Conservation (phyloP, 2,797 vertebrate genomes). For the Yasuhikotakia modesta region DNA sequence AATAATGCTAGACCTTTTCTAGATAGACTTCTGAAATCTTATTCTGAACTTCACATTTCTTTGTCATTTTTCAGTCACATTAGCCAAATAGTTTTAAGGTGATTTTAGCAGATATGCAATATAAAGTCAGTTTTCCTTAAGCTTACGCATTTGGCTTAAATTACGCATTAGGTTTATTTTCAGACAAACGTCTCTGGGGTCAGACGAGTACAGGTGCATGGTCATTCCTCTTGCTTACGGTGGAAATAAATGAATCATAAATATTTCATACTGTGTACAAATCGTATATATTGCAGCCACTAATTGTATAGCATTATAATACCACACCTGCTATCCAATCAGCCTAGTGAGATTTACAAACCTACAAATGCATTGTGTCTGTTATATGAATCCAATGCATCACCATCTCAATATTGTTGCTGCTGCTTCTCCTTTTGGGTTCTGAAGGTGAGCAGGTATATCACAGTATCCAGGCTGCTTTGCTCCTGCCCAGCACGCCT, state of each 20-base stretch:
- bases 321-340: conserved; percentile 32
- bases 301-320: conserved; percentile 34
- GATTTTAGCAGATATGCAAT: neutral
- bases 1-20: too few species aligned
- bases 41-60: too few species aligned
- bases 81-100: neutral
- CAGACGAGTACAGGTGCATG: neutral
- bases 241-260: neutral
- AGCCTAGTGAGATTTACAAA: neutral
- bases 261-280: neutral
- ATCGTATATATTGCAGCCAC: neutral
- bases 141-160: neutral
- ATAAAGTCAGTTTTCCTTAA: neutral
- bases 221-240: neutral
- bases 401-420: conserved; percentile 24
- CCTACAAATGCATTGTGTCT: neutral
- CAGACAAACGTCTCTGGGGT: neutral
- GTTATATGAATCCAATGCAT: conserved; percentile 34
- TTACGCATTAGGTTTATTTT: neutral
- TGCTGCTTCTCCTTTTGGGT: conserved; percentile 37
- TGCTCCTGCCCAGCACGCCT: conserved; percentile 60
- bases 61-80: neutral
- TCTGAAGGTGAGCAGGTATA: conserved; percentile 51
- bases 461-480: conserved; percentile 38
- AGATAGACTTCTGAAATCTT: too few species aligned